These are phyloP conservation scores for Oncorhynchus tshawytscha DNA, from an alignment of 2,113 vertebrate genomes.

Conservation along the genomic window DNA sequence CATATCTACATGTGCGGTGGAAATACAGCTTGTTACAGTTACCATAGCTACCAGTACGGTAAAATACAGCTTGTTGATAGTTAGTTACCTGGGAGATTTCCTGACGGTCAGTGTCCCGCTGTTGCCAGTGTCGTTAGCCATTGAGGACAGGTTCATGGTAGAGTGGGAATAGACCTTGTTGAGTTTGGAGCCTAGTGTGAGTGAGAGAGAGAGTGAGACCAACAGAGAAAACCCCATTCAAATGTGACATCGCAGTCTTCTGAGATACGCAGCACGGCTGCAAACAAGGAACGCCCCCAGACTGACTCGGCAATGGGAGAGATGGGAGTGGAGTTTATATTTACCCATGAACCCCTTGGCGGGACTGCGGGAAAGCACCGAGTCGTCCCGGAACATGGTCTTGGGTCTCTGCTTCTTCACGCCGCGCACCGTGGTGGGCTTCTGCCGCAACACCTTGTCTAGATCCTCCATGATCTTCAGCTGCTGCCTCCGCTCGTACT, in stretches of 20 bases:
- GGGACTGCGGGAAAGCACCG: constrained; percentile 81
- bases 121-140: constrained; percentile 81
- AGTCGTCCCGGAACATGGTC: constrained; percentile 87
- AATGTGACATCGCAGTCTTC: no score
- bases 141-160: constrained; percentile 84
- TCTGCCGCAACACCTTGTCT: constrained; percentile 86
- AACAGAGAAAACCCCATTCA: no score
- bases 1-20: no score
- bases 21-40: no score
- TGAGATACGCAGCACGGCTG: no score
- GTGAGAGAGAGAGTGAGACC: not conserved
- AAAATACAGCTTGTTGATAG: not conserved
- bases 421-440: constrained; percentile 74
- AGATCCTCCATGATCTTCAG: constrained; percentile 91
- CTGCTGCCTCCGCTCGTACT: constrained; percentile 85
- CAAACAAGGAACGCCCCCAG: no score
- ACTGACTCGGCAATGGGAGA: no score
- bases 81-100: constrained; percentile 72
- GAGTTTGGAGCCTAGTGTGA: constrained; percentile 75
- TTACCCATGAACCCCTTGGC: constrained; percentile 83
- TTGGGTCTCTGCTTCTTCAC: constrained; percentile 82
- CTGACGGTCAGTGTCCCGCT: constrained; percentile 71
- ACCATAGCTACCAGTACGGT: no score
- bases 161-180: constrained; percentile 91
- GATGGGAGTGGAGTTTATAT: not conserved